Percentiles rank a stretch among this genome's conserved stretches.
phyloP scores from a whole-genome alignment of 2,113 vertebrate genomes.

The Eulacestoma nigropectus region DNA sequence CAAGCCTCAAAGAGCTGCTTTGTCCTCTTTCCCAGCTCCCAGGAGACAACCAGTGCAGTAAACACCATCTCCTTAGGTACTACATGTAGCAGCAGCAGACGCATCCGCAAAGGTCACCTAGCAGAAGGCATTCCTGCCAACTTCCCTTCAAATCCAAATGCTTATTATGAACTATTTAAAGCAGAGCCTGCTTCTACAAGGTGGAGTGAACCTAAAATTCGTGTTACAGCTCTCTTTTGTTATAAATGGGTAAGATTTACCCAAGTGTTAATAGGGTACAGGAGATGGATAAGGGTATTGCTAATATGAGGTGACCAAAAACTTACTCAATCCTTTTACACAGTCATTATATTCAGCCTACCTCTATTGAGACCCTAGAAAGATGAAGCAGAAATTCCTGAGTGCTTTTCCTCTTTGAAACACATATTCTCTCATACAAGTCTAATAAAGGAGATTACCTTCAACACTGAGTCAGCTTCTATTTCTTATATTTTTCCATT shows the following conservation, averaged over 20 bases:
- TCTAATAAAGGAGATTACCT: constrained; percentile 17
- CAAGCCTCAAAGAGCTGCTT: constrained; percentile 35
- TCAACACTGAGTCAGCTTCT: not conserved
- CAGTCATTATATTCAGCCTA: not conserved
- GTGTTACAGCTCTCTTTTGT: not conserved
- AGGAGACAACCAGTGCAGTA: constrained; percentile 1
- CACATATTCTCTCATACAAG: not conserved
- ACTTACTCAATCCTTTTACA: not conserved
- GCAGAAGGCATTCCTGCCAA: constrained; percentile 22
- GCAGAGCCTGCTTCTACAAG: not conserved
- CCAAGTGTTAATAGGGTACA: not conserved
- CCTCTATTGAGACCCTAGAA: not conserved
- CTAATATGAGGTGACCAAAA: not conserved
- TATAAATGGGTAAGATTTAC: not conserved
- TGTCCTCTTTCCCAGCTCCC: constrained; percentile 33
- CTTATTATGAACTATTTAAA: not conserved
- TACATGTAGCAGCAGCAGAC: constrained; percentile 8
- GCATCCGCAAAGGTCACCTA: constrained; percentile 32
- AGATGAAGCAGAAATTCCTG: not conserved
- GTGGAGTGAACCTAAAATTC: not conserved
- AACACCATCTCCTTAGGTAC: constrained; percentile 38
- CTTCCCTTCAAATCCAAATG: not conserved
- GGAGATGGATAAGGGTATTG: not conserved
- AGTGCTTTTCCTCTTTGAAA: not conserved
- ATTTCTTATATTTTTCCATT: not conserved